Evolutionary conservation across 2,113 vertebrate genomes (phyloP).

Genomic region (Tor tambroides): DNA sequence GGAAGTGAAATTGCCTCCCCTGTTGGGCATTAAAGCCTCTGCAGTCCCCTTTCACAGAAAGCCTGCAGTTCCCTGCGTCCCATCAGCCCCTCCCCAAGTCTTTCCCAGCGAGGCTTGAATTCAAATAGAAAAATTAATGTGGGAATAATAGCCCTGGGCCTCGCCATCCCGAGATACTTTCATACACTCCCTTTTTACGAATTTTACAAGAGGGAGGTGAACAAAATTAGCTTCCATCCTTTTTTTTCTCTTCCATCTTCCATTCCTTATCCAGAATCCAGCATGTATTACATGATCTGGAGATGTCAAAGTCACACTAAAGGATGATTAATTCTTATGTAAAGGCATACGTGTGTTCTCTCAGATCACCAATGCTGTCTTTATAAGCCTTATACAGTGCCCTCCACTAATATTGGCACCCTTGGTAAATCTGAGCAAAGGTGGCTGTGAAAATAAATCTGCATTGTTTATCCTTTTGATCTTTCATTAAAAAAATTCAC

Average conservation of each 20-base stretch:
- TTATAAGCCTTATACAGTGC: not conserved
- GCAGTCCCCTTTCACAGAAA: conserved; percentile 57
- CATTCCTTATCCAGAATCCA: not conserved
- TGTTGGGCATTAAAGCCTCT: conserved; percentile 71
- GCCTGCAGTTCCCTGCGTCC: conserved; percentile 41
- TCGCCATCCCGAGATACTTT: conserved; percentile 58
- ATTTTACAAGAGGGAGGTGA: conserved; percentile 62
- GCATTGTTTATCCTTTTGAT: no score
- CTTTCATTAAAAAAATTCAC: no score
- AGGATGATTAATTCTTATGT: not conserved
- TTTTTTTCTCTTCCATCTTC: not conserved
- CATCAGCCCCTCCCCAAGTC: conserved; percentile 54
- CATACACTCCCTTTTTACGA: conserved; percentile 62
- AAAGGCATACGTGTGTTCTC: not conserved
- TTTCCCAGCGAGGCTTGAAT: conserved; percentile 73
- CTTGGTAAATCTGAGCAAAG: no score
- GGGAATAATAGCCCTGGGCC: conserved; percentile 79
- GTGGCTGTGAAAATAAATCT: no score
- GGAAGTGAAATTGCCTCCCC: conserved; percentile 76
- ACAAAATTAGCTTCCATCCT: not conserved
- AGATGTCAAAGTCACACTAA: not conserved
- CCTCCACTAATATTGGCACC: no score
- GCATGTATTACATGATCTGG: not conserved
- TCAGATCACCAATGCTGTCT: not conserved
- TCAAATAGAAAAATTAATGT: conserved; percentile 86